phyloP scores from a whole-genome alignment of 2,888 invertebrate species.

The Sericinus montela region DNA sequence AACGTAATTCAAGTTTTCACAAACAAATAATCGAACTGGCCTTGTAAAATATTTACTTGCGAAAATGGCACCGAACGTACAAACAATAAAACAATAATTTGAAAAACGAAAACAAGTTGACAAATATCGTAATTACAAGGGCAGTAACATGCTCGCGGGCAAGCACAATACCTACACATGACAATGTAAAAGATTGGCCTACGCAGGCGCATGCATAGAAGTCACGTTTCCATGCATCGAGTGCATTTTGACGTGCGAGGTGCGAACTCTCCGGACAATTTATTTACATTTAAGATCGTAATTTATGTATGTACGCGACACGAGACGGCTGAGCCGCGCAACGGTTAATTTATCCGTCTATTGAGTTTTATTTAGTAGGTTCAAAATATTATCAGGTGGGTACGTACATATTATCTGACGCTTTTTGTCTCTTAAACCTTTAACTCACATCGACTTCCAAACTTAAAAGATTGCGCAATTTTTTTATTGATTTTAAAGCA shows the following conservation, averaged over 20 bases:
- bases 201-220: conserved; percentile 9
- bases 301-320: too few relatives aligned
- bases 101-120: conserved; percentile 14
- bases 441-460: too few relatives aligned
- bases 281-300: conserved; percentile 1
- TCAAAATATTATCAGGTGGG: neutral
- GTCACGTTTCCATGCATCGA: conserved; percentile 16
- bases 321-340: neutral
- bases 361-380: neutral
- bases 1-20: too few relatives aligned
- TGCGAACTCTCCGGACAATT: conserved; percentile 7
- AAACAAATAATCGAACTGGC: too few relatives aligned
- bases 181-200: conserved; percentile 17
- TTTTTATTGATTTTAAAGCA: too few relatives aligned
- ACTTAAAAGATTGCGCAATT: too few relatives aligned
- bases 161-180: conserved; percentile 10
- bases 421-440: too few relatives aligned
- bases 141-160: conserved; percentile 10
- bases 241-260: conserved; percentile 9
- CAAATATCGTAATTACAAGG: conserved; percentile 14
- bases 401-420: too few relatives aligned
- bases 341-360: neutral
- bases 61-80: too few relatives aligned
- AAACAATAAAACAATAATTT: conserved; percentile 3
- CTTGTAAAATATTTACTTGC: neutral